Evolutionary conservation across 2,113 vertebrate species (phyloP).

Genomic region (Saccopteryx bilineata): DNA sequence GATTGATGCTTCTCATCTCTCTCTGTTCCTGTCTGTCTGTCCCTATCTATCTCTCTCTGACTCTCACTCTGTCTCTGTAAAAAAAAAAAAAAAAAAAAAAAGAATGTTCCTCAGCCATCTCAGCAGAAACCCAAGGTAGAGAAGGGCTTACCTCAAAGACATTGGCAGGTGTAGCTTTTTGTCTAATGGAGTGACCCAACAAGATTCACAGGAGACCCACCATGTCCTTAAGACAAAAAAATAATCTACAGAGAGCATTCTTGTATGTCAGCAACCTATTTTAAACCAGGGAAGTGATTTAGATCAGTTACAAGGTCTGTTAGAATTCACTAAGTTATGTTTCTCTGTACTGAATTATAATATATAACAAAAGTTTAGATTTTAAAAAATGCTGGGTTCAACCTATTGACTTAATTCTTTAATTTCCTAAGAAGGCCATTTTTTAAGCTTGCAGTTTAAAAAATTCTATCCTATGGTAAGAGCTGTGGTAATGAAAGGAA

Average conservation of each 20-base stretch:
- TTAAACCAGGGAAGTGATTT: neutral
- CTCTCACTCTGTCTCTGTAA: no score
- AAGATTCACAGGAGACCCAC: neutral
- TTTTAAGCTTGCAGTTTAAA: neutral
- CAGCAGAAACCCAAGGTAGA: neutral
- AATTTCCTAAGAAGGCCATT: neutral
- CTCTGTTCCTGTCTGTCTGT: no score
- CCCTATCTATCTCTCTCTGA: no score
- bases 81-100: no score
- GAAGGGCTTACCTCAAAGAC: neutral
- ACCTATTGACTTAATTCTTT: neutral
- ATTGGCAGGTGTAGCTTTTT: neutral
- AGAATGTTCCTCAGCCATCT: neutral
- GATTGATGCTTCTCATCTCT: no score
- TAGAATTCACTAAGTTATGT: neutral
- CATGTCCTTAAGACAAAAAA: constrained; percentile 20
- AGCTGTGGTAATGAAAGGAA: neutral
- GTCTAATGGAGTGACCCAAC: neutral
- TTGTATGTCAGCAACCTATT: neutral
- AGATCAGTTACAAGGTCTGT: neutral
- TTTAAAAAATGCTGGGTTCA: neutral
- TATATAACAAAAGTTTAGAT: neutral
- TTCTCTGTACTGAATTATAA: neutral
- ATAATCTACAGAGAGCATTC: neutral
- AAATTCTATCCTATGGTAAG: neutral